Base-by-base conservation (phyloP, 2,113 vertebrate species). In the Dipodomys stephensi region DNA sequence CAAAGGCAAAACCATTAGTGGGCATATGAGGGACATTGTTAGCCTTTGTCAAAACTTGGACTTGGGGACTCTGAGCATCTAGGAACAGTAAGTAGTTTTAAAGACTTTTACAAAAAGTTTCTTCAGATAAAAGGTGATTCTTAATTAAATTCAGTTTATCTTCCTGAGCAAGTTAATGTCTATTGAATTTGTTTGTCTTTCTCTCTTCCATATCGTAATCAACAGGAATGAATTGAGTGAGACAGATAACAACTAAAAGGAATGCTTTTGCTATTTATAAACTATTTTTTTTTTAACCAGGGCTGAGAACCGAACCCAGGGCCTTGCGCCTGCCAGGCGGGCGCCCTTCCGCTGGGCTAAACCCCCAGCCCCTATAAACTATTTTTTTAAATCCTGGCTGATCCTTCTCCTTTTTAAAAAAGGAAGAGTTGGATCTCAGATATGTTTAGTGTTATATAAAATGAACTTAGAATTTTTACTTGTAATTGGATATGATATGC, bases 381-480 rank as follows among this genome's bases (percentile, higher is more conserved):
- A 35, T 35, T 35, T 35, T 35, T 39, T 35, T 89, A 60, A 39
- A 86, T 18, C 25, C 1, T 68, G 67, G 46, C 18, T 27, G 57
- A 20, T 53, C 2, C 28, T 6, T n/a, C 82, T 87, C 73, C 35
- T 69, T 87, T 92, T 53, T 77, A 46, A 77, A 87, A 64, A 81
- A 16, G 1, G 69, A 81, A 16, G 2, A 86, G 71, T 49, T 49
- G 49, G 27, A 16, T 91, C 11, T 94, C 32, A 20, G 13, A 57
- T 83, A 78, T 74, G n/a, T 11, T 91, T 72, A 86, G 53, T 27
- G 72, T 28, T 92, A 69, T 44, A 16, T 16, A 49, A 64, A 83
- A 80, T 88, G 35, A 82, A 71, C 2, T 49, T 39, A 86, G 92
- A 65, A 72, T 81, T 80, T 94, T 76, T 65, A 92, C 6, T 53